Conservation (phyloP, 2,797 vertebrate genomes). For the Ficedula albicollis region DNA sequence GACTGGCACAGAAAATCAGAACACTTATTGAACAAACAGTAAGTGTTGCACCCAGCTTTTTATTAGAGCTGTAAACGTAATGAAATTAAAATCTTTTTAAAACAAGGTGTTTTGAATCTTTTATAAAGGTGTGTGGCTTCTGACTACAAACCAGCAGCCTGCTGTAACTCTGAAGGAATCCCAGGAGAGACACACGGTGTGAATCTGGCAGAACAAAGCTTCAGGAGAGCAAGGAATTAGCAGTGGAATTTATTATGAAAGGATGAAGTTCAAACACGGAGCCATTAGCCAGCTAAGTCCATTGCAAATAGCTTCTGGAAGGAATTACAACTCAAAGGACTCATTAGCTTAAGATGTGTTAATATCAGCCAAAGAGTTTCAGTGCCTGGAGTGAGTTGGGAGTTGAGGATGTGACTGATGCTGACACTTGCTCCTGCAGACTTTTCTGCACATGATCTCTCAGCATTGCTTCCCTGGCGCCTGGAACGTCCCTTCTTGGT, state of each 20-base stretch:
- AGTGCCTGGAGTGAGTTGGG: not conserved
- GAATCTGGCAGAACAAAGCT: not conserved
- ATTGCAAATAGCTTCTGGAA: slow-evolving; percentile 14
- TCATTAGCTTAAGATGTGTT: slow-evolving; percentile 7
- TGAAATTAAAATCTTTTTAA: not conserved
- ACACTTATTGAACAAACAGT: not conserved
- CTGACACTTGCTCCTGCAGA: not conserved
- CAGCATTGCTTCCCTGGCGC: not conserved
- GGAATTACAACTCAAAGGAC: not conserved
- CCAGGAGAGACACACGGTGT: not conserved
- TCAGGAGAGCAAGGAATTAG: not conserved
- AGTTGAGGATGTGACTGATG: not conserved
- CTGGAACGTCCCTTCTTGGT: not conserved
- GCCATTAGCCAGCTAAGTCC: not conserved
- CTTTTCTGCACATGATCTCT: not conserved
- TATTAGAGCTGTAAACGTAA: not conserved
- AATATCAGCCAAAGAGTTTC: not conserved
- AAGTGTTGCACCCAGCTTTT: not conserved
- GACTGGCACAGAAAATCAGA: not conserved
- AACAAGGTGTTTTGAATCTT: not conserved
- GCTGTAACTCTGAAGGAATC: not conserved
- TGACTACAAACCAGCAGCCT: not conserved
- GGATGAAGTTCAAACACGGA: not conserved
- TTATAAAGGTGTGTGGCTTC: not conserved
- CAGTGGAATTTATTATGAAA: not conserved